Percentiles rank a stretch among this genome's conserved stretches.
Evolutionary conservation across 1,140 invertebrate species (phyloP).

Genomic region (Zaprionus tsacasi): DNA sequence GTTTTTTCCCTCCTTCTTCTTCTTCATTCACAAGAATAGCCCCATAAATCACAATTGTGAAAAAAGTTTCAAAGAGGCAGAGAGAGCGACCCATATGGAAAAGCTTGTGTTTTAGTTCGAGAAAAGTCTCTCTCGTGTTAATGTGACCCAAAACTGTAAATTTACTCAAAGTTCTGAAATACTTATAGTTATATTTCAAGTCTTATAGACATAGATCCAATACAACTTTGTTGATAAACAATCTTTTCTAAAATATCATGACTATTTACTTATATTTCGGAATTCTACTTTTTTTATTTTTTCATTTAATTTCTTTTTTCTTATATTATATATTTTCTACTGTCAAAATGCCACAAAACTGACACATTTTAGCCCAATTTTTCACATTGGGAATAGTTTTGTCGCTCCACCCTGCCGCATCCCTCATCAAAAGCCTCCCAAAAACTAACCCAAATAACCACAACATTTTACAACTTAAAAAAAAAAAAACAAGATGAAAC

Average conservation of each 20-base stretch:
- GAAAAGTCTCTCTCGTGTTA: neutral
- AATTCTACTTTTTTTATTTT: too few species aligned
- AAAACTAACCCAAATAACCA: neutral
- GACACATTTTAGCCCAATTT: constrained; percentile 4
- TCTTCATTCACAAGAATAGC: neutral
- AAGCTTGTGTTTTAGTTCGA: neutral
- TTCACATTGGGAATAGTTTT: constrained; percentile 25
- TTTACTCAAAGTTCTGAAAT: neutral
- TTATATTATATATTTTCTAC: too few species aligned
- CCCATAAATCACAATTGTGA: constrained; percentile 49
- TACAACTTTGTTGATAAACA: too few species aligned
- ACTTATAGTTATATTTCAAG: too few species aligned
- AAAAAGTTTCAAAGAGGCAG: neutral
- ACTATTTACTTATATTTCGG: too few species aligned
- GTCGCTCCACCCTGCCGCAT: neutral
- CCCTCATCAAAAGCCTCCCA: neutral
- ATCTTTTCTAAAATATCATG: too few species aligned
- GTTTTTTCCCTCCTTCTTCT: constrained; percentile 1
- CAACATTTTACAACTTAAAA: constrained; percentile 29
- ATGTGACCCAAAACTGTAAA: neutral
- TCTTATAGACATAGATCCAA: too few species aligned
- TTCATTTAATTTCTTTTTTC: too few species aligned
- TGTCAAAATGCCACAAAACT: constrained; percentile 7
- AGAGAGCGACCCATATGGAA: neutral
- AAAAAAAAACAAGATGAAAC: neutral